Conservation (phyloP, 2,113 vertebrate species). For the Prochilodus magdalenae region DNA sequence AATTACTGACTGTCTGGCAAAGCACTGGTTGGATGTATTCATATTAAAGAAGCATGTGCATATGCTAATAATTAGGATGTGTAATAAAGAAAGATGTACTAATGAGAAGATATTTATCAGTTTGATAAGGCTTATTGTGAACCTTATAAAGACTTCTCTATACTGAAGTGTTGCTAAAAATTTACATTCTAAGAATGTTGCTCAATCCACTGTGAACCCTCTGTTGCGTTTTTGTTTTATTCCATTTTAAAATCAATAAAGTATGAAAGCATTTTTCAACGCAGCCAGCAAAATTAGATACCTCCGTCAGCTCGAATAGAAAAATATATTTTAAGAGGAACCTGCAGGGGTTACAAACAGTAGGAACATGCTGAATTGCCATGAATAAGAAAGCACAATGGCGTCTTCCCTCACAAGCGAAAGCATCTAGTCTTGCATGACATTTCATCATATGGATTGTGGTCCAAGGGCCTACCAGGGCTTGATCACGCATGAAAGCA, state of each 20-base stretch:
- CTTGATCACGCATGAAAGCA: slow-evolving; percentile 49
- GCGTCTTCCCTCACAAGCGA: slow-evolving; percentile 41
- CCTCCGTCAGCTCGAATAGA: slow-evolving; percentile 17
- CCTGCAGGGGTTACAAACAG: slow-evolving; percentile 22
- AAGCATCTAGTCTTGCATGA: slow-evolving; percentile 65
- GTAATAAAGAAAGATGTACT: no score
- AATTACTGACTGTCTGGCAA: no score
- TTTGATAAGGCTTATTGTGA: background rate
- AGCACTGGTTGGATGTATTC: no score
- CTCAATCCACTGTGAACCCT: slow-evolving; percentile 6
- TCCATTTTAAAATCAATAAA: slow-evolving; percentile 7
- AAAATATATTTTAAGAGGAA: slow-evolving; percentile 12
- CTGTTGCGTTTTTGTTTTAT: slow-evolving; percentile 7
- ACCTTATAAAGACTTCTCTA: background rate
- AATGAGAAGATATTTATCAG: no score
- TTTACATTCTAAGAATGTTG: background rate
- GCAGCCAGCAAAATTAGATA: slow-evolving; percentile 10
- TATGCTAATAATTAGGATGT: no score
- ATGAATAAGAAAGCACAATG: slow-evolving; percentile 40
- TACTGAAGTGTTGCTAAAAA: background rate
- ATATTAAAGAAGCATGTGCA: no score
- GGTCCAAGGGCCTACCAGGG: slow-evolving; percentile 20
- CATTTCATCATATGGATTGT: slow-evolving; percentile 70
- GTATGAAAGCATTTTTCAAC: slow-evolving; percentile 2
- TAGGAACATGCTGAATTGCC: slow-evolving; percentile 6